Evolutionary conservation across 1,140 invertebrate species (phyloP).

Genomic region (Thaumetopoea pityocampa): DNA sequence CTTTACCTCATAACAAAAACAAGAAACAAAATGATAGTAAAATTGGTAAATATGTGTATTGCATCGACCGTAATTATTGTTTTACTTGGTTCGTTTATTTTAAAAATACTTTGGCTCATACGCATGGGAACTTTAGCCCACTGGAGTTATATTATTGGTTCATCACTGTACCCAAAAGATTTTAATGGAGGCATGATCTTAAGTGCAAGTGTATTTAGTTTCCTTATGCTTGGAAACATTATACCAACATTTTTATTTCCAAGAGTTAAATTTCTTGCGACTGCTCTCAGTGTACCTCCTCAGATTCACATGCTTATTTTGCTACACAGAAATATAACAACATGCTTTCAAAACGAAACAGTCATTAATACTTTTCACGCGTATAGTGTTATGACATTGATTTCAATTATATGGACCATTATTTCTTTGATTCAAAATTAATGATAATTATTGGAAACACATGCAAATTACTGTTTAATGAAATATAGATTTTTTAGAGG

Average conservation of each 20-base stretch:
- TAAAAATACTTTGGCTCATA: slow-evolving; percentile 32
- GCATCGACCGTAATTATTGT: slow-evolving; percentile 16
- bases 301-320: slow-evolving; percentile 36
- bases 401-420: slow-evolving; percentile 29
- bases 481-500: no score
- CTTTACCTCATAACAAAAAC: no score
- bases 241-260: slow-evolving; percentile 31
- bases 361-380: slow-evolving; percentile 20
- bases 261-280: slow-evolving; percentile 26
- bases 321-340: slow-evolving; percentile 25
- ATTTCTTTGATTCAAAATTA: slow-evolving; percentile 12
- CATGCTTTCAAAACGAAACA: slow-evolving; percentile 20
- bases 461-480: no score
- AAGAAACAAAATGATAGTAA: no score
- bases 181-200: slow-evolving; percentile 13
- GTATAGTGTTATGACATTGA: slow-evolving; percentile 23
- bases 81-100: slow-evolving; percentile 14
- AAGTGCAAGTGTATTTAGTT: slow-evolving; percentile 22
- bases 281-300: slow-evolving; percentile 31
- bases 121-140: slow-evolving; percentile 33
- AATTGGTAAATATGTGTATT: slow-evolving; percentile 41
- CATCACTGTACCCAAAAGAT: slow-evolving; percentile 23
- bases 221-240: slow-evolving; percentile 26
- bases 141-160: slow-evolving; percentile 38
- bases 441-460: no score